Evolutionary conservation across 2,797 vertebrate species (phyloP).

Genomic region (Manis javanica): DNA sequence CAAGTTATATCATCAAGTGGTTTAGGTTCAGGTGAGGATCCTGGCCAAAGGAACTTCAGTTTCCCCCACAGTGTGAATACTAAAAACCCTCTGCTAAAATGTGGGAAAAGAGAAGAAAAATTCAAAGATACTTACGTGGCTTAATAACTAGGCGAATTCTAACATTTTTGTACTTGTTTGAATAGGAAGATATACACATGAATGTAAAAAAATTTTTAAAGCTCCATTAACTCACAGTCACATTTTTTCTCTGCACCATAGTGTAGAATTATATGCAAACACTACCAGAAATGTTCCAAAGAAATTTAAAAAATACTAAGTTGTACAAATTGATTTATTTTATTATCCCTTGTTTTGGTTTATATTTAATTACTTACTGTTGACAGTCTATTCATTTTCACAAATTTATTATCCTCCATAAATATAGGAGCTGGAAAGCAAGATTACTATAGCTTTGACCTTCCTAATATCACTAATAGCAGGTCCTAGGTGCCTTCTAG

Average conservation of each 20-base stretch:
- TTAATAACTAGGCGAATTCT: neutral
- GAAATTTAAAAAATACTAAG: neutral
- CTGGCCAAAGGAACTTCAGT: too few species aligned
- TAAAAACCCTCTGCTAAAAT: neutral
- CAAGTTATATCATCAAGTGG: too few species aligned
- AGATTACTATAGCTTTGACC: neutral
- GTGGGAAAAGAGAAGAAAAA: neutral
- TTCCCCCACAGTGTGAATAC: neutral
- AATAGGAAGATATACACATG: neutral
- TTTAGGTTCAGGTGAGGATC: too few species aligned
- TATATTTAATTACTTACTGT: neutral
- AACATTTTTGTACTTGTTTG: neutral
- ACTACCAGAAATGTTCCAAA: conserved; percentile 2
- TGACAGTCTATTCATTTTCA: neutral
- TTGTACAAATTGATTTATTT: conserved; percentile 22
- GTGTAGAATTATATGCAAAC: neutral
- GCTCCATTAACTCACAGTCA: neutral
- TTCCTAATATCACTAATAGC: neutral
- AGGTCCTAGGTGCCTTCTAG: neutral
- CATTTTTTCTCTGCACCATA: neutral
- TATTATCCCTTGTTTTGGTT: neutral
- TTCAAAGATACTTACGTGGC: neutral
- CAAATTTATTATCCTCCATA: conserved; percentile 29
- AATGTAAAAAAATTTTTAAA: neutral
- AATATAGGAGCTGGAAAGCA: neutral